Percentiles rank a stretch among this genome's conserved stretches.
phyloP scores from a whole-genome alignment of 2,888 invertebrate genomes.

The Idaea biselata region DNA sequence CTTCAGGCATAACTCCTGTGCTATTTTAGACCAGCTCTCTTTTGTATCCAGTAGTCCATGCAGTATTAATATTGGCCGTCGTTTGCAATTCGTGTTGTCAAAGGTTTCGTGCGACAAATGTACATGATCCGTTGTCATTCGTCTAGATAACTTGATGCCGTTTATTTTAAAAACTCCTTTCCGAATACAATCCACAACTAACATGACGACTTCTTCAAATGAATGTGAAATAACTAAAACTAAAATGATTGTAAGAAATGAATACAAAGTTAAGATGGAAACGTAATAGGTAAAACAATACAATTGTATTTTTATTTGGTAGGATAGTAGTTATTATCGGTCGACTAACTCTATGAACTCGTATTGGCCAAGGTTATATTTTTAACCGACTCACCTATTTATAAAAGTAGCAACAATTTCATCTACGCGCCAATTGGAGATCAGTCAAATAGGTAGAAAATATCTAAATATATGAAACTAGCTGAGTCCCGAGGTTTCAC shows the following conservation, averaged over 20 bases:
- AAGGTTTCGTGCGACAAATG: constrained; percentile 82
- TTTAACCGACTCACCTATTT: too few relatives aligned
- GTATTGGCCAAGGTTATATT: constrained; percentile 13
- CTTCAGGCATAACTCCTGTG: constrained; percentile 85
- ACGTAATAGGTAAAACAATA: too few relatives aligned
- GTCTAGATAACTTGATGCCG: neutral
- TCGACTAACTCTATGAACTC: neutral
- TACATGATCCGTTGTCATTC: constrained; percentile 42
- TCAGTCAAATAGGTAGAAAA: too few relatives aligned
- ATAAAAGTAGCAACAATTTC: too few relatives aligned
- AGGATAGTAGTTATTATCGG: constrained; percentile 23
- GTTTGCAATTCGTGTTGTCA: constrained; percentile 76
- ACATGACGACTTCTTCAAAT: neutral
- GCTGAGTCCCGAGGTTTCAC: too few relatives aligned
- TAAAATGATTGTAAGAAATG: constrained; percentile 15
- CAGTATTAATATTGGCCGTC: constrained; percentile 86
- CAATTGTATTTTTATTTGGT: constrained; percentile 21
- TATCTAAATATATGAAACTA: too few relatives aligned
- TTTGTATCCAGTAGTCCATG: constrained; percentile 96
- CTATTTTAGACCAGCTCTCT: constrained; percentile 93
- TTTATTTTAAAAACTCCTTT: constrained; percentile 5
- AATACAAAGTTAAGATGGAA: too few relatives aligned
- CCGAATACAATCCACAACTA: neutral
- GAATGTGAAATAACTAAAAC: neutral
- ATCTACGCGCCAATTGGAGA: too few relatives aligned